phyloP scores from a whole-genome alignment of 2,797 vertebrate genomes.

The Gymnocypris eckloni region DNA sequence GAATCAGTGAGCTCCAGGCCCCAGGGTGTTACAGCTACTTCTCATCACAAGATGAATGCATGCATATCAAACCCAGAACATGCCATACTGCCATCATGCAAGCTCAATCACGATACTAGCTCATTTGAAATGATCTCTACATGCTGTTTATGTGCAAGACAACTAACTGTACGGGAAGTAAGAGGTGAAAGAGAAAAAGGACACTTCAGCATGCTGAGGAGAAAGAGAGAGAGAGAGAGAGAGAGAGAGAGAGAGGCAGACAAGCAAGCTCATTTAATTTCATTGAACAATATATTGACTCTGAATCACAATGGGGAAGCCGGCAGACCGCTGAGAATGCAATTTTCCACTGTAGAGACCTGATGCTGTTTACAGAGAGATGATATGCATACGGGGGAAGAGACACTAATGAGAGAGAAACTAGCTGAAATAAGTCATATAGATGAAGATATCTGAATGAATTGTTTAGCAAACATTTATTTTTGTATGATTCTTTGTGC shows the following conservation, averaged over 20 bases:
- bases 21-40: constrained; percentile 12
- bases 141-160: not conserved
- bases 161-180: not conserved
- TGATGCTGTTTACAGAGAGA: constrained; percentile 24
- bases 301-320: constrained; percentile 35
- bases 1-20: constrained; percentile 17
- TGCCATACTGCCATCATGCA: constrained; percentile 6
- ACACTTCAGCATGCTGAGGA: not conserved
- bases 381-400: not conserved
- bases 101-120: not conserved
- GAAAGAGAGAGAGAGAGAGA: not conserved
- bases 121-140: not conserved
- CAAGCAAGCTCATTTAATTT: constrained; percentile 36
- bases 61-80: constrained; percentile 27
- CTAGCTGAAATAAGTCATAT: constrained; percentile 12
- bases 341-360: constrained; percentile 18
- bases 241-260: not conserved
- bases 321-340: constrained; percentile 28
- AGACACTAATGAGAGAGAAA: constrained; percentile 8
- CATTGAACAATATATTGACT: constrained; percentile 37
- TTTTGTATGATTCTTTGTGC: not conserved
- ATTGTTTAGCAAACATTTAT: constrained; percentile 17
- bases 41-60: constrained; percentile 9
- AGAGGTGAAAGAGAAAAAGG: constrained; percentile 1
- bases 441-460: not conserved